These are phyloP conservation scores for Glaucopsyche alexis DNA, from an alignment of 2,888 invertebrate species.

Conservation along the genomic window DNA sequence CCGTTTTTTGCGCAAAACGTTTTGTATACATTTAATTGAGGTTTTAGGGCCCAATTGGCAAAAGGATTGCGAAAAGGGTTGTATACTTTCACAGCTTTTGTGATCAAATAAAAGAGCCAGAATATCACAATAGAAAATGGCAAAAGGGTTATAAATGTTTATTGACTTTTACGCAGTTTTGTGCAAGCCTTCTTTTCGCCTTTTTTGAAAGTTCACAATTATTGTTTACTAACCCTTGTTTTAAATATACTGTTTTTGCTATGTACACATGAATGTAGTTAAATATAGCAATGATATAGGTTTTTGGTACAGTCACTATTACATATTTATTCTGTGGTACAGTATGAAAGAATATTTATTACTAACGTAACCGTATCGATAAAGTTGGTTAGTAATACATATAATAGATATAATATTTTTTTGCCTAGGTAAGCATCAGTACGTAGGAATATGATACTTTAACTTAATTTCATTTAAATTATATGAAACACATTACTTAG, in stretches of 20 bases:
- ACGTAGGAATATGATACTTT: no score
- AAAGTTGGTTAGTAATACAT: no score
- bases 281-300: neutral
- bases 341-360: no score
- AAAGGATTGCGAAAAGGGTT: conserved; percentile 62
- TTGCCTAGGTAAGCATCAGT: no score
- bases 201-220: neutral
- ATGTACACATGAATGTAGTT: neutral
- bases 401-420: no score
- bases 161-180: neutral
- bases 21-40: conserved; percentile 44
- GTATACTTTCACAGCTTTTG: conserved; percentile 35
- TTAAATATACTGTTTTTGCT: neutral
- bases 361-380: no score
- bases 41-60: conserved; percentile 47
- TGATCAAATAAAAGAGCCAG: conserved; percentile 30
- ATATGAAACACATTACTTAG: no score
- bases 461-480: no score
- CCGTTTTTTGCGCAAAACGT: conserved; percentile 39
- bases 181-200: neutral
- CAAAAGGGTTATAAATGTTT: conserved; percentile 11
- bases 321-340: no score
- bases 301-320: no score
- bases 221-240: neutral
- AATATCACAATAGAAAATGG: conserved; percentile 20